Conservation (phyloP, 2,113 vertebrate genomes). For the Morone chrysops region DNA sequence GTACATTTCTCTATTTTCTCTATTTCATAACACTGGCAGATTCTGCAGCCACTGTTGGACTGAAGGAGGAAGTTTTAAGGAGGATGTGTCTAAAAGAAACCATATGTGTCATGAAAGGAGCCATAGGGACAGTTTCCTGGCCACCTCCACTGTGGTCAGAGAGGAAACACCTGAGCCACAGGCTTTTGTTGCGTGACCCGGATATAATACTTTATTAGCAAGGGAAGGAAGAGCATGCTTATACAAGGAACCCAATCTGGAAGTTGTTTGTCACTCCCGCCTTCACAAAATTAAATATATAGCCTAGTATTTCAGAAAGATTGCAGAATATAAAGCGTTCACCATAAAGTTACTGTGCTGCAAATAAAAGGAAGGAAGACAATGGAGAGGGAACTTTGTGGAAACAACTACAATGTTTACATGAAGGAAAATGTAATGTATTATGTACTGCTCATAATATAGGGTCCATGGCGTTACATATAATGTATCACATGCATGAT, state of each 20-base stretch:
- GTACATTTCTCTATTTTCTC: background rate
- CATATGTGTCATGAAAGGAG: constrained; percentile 32
- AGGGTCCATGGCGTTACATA: background rate
- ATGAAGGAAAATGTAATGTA: background rate
- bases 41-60: constrained; percentile 12
- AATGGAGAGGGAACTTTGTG: background rate
- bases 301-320: background rate
- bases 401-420: background rate
- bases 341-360: background rate
- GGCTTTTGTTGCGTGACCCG: constrained; percentile 54
- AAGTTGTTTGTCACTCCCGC: constrained; percentile 23
- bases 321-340: background rate
- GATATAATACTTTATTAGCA: constrained; percentile 26
- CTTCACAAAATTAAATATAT: background rate
- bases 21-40: background rate
- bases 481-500: background rate
- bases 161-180: constrained; percentile 75
- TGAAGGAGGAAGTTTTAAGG: constrained; percentile 46
- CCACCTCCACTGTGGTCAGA: constrained; percentile 38
- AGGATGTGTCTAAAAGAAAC: constrained; percentile 58
- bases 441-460: background rate
- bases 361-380: background rate
- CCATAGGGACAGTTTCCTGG: constrained; percentile 57
- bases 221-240: constrained; percentile 49
- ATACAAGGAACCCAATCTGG: constrained; percentile 5